Evolutionary conservation across 1,140 invertebrate species (phyloP).

Genomic region (Riptortus pedestris): DNA sequence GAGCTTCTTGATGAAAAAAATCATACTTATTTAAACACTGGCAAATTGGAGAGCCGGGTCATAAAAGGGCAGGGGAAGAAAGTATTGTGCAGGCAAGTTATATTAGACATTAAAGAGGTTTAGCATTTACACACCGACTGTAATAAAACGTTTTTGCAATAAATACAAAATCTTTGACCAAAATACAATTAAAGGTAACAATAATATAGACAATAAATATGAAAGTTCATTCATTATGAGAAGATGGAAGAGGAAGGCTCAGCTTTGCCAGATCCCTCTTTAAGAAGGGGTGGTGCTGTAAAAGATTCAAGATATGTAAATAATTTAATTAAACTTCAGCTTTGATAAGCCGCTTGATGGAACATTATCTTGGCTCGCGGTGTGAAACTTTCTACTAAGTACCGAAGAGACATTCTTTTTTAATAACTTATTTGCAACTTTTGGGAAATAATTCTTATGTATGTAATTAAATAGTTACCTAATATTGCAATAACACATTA

Average conservation of each 20-base stretch:
- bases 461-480: too few relatives aligned
- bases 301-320: slow-evolving; percentile 18
- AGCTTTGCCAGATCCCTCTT: not conserved
- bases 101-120: too few relatives aligned
- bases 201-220: not conserved
- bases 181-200: slow-evolving; percentile 8
- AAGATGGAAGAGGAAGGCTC: not conserved
- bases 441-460: too few relatives aligned
- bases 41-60: too few relatives aligned
- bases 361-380: not conserved
- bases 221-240: slow-evolving; percentile 7
- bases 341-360: slow-evolving; percentile 12
- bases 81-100: too few relatives aligned
- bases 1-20: too few relatives aligned
- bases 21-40: too few relatives aligned
- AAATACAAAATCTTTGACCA: too few relatives aligned
- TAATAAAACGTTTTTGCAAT: too few relatives aligned
- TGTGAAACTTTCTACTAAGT: not conserved
- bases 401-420: not conserved
- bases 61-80: too few relatives aligned
- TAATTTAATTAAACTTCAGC: slow-evolving; percentile 13
- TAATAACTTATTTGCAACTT: not conserved
- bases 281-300: not conserved
- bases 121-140: too few relatives aligned
- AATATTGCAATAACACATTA: too few relatives aligned